Percentiles rank a stretch among this genome's conserved stretches.
These are phyloP conservation scores for Halictus rubicundus DNA, from an alignment of 1,140 invertebrate species.

Conservation along the genomic window DNA sequence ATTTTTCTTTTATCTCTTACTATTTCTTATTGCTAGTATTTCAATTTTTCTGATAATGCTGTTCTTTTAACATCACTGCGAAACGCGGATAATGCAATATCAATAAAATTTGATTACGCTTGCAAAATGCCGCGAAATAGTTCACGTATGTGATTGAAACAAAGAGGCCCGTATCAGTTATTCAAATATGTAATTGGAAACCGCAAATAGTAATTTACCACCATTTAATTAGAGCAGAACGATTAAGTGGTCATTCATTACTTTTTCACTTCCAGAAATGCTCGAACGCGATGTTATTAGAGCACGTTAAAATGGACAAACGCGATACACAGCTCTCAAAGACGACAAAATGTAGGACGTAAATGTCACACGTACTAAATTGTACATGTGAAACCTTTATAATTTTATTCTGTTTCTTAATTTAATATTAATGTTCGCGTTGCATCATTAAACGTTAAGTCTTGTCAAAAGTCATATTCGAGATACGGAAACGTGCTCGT, in stretches of 20 bases:
- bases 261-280: background rate
- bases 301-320: background rate
- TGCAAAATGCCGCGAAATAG: too few species aligned
- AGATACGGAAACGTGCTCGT: background rate
- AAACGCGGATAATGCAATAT: too few species aligned
- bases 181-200: background rate
- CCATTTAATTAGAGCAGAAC: background rate
- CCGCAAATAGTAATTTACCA: too few species aligned
- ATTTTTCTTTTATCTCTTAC: too few species aligned
- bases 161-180: background rate
- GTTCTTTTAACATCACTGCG: too few species aligned
- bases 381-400: background rate
- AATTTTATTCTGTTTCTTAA: background rate
- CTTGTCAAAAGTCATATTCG: background rate
- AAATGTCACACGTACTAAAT: background rate
- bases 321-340: background rate
- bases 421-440: too few species aligned
- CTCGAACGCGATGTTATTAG: background rate
- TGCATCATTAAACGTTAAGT: too few species aligned
- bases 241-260: background rate
- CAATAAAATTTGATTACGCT: too few species aligned
- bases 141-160: too few species aligned
- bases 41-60: too few species aligned
- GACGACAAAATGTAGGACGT: too few species aligned
- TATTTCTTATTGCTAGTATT: too few species aligned